These are phyloP conservation scores for Merodon equestris DNA, from an alignment of 2,888 invertebrate genomes.

Conservation along the genomic window DNA sequence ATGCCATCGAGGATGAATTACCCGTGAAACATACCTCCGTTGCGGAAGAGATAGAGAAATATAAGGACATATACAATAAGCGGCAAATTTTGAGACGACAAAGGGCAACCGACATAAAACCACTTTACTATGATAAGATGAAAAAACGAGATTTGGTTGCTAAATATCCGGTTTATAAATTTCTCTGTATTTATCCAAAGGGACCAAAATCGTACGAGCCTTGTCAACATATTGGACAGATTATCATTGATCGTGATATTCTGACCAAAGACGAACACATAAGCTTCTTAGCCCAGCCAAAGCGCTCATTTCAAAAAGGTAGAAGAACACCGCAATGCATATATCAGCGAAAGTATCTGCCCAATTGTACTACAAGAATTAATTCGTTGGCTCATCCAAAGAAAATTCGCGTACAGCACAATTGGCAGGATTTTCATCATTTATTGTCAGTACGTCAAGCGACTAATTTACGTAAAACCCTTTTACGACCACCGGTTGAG, in stretches of 20 bases:
- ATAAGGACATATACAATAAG: slow-evolving; percentile 71
- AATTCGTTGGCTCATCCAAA: slow-evolving; percentile 74
- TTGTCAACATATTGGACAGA: slow-evolving; percentile 75
- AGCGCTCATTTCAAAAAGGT: slow-evolving; percentile 70
- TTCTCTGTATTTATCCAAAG: slow-evolving; percentile 73
- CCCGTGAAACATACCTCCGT: slow-evolving; percentile 69
- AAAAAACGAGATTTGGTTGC: slow-evolving; percentile 63
- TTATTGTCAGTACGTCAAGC: slow-evolving; percentile 71
- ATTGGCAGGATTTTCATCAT: slow-evolving; percentile 70
- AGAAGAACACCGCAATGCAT: slow-evolving; percentile 67
- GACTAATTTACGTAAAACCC: slow-evolving; percentile 70
- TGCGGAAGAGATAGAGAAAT: slow-evolving; percentile 73
- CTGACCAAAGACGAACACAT: slow-evolving; percentile 75
- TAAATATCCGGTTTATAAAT: slow-evolving; percentile 71
- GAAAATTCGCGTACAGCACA: slow-evolving; percentile 71
- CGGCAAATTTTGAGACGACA: slow-evolving; percentile 63
- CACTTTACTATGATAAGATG: slow-evolving; percentile 70
- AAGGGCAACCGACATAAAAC: slow-evolving; percentile 70
- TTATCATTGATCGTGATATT: slow-evolving; percentile 76
- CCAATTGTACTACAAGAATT: slow-evolving; percentile 75
- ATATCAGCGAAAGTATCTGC: slow-evolving; percentile 72
- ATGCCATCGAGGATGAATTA: slow-evolving; percentile 56
- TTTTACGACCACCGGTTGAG: slow-evolving; percentile 71
- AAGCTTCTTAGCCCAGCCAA: slow-evolving; percentile 75
- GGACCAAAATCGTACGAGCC: slow-evolving; percentile 68